phyloP scores from a whole-genome alignment of 2,113 vertebrate species.

The Rhineura floridana region DNA sequence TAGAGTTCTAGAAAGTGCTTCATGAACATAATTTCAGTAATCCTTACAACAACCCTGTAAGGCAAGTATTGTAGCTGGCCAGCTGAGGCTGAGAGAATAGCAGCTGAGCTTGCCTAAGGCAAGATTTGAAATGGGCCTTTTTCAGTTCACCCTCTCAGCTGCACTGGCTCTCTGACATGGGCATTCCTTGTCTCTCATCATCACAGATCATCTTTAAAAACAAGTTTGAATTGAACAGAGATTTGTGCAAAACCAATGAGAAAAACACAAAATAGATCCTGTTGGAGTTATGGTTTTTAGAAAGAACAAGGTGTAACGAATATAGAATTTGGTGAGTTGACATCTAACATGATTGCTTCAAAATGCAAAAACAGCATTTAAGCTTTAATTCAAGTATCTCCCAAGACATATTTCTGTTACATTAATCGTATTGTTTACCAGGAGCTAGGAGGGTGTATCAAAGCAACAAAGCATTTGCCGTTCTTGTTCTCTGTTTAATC shows the following conservation, averaged over 20 bases:
- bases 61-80: too few relatives aligned
- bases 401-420: constrained; percentile 46
- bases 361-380: background rate
- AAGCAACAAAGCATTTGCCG: constrained; percentile 59
- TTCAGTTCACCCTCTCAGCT: too few relatives aligned
- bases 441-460: constrained; percentile 68
- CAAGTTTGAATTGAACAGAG: background rate
- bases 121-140: background rate
- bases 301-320: background rate
- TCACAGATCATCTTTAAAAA: background rate
- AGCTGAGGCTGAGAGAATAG: background rate
- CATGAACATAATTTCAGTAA: background rate
- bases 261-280: background rate
- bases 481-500: constrained; percentile 43
- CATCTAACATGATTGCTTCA: background rate
- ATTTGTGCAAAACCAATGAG: background rate
- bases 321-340: background rate
- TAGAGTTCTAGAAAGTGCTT: background rate
- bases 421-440: constrained; percentile 46
- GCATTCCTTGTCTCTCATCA: too few relatives aligned
- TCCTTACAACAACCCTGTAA: background rate
- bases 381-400: constrained; percentile 32
- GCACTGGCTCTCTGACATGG: too few relatives aligned
- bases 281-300: background rate
- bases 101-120: background rate